A percentile compares a stretch with the other conserved stretches of the same genome.
These are phyloP conservation scores for Lacerta viridis DNA, from an alignment of 2,797 vertebrate genomes.

Conservation along the genomic window DNA sequence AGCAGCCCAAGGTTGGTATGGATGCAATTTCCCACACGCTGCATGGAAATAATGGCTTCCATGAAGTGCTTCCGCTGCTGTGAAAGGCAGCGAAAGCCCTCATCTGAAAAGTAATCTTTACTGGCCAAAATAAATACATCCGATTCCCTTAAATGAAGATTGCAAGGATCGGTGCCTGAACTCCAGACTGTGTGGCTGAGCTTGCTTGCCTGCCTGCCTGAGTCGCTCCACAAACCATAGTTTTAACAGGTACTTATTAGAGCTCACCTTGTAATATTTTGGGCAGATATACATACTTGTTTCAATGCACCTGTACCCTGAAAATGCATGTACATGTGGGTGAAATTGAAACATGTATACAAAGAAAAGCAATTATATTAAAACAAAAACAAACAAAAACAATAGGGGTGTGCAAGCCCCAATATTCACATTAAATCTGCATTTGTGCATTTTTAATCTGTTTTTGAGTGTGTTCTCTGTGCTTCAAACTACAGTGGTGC, in stretches of 20 bases:
- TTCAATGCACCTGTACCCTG: not conserved
- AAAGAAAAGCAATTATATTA: not conserved
- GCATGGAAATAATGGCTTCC: not conserved
- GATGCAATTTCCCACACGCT: not conserved
- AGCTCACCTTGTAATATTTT: not conserved
- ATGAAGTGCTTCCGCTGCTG: not conserved
- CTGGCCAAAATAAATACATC: not conserved
- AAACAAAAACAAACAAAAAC: not conserved
- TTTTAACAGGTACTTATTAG: slow-evolving; percentile 1
- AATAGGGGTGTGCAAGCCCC: too few relatives aligned
- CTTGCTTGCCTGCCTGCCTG: not conserved
- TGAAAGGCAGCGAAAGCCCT: not conserved
- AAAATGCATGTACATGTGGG: not conserved
- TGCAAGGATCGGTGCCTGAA: not conserved
- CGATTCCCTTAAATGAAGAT: not conserved
- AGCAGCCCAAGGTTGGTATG: not conserved
- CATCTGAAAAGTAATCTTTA: not conserved
- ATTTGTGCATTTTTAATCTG: too few relatives aligned
- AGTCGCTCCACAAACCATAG: not conserved
- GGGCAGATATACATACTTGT: not conserved
- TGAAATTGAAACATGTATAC: not conserved
- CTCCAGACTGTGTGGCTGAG: too few relatives aligned
- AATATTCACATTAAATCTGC: too few relatives aligned
- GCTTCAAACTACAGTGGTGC: too few relatives aligned
- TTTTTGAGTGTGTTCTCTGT: too few relatives aligned